Percentiles rank a stretch among this genome's conserved stretches.
These are phyloP conservation scores for Apogon hyalosoma DNA, from an alignment of 2,797 vertebrate species.

Conservation along the genomic window DNA sequence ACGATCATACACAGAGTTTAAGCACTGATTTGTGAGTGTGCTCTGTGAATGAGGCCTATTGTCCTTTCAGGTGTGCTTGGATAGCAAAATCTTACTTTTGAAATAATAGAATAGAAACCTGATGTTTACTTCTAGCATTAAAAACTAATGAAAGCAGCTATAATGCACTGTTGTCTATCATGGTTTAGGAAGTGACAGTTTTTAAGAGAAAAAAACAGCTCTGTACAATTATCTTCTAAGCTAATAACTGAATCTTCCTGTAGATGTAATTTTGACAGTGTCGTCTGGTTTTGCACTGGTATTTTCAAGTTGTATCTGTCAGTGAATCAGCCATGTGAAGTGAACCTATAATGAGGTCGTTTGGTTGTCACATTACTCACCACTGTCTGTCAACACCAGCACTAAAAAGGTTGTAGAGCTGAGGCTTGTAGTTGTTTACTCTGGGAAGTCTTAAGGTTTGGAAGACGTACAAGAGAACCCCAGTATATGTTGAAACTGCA, in stretches of 20 bases:
- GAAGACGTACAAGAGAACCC: constrained; percentile 12
- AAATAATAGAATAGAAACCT: background rate
- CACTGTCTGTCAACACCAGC: constrained; percentile 46
- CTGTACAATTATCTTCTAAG: constrained; percentile 9
- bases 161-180: background rate
- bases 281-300: constrained; percentile 21
- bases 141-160: background rate
- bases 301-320: constrained; percentile 35
- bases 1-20: no score
- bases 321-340: constrained; percentile 36
- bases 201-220: no score
- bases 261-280: constrained; percentile 46
- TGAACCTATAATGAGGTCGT: constrained; percentile 49
- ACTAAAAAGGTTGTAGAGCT: constrained; percentile 16
- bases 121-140: background rate
- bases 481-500: background rate
- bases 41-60: no score
- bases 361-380: constrained; percentile 48
- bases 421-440: constrained; percentile 41
- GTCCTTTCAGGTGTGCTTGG: background rate
- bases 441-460: constrained; percentile 11
- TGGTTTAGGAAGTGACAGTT: no score
- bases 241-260: constrained; percentile 23
- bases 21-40: no score
- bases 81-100: background rate